Conservation (phyloP, 2,888 invertebrate genomes). For the Xestobium rufovillosum region DNA sequence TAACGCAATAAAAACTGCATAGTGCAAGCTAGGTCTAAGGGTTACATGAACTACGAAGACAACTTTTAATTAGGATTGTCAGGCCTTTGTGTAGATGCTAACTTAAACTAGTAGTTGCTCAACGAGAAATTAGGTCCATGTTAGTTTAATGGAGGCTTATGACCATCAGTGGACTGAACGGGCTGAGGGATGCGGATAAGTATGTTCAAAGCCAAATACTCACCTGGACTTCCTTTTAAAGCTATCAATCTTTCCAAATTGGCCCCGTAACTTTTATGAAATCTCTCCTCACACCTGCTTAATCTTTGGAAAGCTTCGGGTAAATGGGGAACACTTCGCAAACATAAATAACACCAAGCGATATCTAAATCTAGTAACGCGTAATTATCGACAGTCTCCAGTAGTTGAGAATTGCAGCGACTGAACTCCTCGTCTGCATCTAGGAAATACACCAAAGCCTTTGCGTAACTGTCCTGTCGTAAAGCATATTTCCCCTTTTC, state of each 20-base stretch:
- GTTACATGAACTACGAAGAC: too few relatives aligned
- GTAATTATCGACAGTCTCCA: constrained; percentile 73
- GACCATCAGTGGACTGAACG: too few relatives aligned
- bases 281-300: constrained; percentile 57
- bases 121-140: too few relatives aligned
- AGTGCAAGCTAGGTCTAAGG: too few relatives aligned
- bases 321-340: constrained; percentile 61
- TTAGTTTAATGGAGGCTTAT: too few relatives aligned
- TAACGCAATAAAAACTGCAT: too few relatives aligned
- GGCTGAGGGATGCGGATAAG: neutral
- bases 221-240: constrained; percentile 53
- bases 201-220: constrained; percentile 21
- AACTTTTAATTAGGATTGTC: too few relatives aligned
- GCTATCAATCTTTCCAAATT: constrained; percentile 55
- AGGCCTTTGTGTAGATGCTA: too few relatives aligned
- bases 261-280: constrained; percentile 57
- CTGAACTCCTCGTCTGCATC: constrained; percentile 73
- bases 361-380: constrained; percentile 77
- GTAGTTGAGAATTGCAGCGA: constrained; percentile 56
- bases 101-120: too few relatives aligned
- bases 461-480: constrained; percentile 56
- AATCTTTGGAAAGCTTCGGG: constrained; percentile 68
- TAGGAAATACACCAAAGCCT: constrained; percentile 64
- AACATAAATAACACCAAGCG: constrained; percentile 81
- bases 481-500: constrained; percentile 69